Evolutionary conservation across 2,888 invertebrate species (phyloP), one percentile per base, ranked within the genome.

Genomic region (Mythimna albipuncta): DNA sequence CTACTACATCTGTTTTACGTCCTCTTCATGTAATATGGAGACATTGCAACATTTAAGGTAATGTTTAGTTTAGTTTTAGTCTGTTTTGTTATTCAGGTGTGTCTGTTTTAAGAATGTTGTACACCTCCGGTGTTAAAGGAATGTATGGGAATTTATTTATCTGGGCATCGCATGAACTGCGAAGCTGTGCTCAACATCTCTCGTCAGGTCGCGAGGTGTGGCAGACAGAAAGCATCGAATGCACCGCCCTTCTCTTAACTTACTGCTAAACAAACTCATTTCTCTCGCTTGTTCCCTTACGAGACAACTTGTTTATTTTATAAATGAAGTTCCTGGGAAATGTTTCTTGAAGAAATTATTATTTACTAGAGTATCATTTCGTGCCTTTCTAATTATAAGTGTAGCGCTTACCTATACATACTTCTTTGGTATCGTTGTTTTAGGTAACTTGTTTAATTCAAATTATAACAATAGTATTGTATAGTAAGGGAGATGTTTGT

Each of bases 231-330:
- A 81, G 83, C 88, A 88, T 78, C 71, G 77, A 78, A 73, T 79
- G 77, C 75, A 76, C 62, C 79, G 77, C 83, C 82, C 69, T 64
- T 77, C 68, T 59, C 65, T 78, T 72, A 71, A 72, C 77, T 81
- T 75, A 67, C 72, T 77, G 69, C 72, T 55, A 75, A 68, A 78
- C 72, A 81, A 74, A 59, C 55, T 67, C 44, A 65, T 73, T 79
- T 74, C 68, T 69, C 69, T 57, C 41, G 41, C 59, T 62, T n/a
- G 62, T 64, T 67, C 35, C 72, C 76, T 77, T 74, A 63, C 69
- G 47, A 80, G 78, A 87, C 77, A 83, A 77, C 70, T 83, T 91
- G 88, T 89, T 90, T 89, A 88, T 84, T 69, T 85, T 83, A 69
- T 72, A n/a, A 26, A 79, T n/a, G 58, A 75, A 83, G 79, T 86